Evolutionary conservation across 2,113 vertebrate genomes (phyloP).

Genomic region (Dipodomys stephensi): DNA sequence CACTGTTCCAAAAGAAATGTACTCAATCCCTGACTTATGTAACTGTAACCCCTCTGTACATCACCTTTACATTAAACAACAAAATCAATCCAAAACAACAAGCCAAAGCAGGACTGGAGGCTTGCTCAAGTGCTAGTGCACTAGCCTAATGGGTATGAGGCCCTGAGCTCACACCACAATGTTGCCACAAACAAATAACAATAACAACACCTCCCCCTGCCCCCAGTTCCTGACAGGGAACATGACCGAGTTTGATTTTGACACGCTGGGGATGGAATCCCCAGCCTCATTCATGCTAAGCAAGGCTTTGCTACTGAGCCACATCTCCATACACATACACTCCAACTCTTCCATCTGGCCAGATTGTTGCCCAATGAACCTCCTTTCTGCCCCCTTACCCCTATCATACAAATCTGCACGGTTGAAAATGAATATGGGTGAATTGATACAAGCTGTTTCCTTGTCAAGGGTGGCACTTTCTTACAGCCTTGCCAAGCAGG

Average conservation of each 20-base stretch:
- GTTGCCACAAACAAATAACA: no score
- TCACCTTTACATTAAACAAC: no score
- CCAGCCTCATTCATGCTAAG: not conserved
- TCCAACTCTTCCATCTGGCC: not conserved
- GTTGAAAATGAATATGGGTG: not conserved
- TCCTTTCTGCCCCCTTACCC: not conserved
- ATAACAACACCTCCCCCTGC: no score
- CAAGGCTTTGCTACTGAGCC: not conserved
- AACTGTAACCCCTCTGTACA: no score
- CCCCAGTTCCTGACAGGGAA: not conserved
- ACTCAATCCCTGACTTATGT: no score
- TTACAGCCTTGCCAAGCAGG: not conserved
- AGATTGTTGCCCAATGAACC: not conserved
- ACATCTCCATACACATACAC: not conserved
- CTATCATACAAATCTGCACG: conserved; percentile 11
- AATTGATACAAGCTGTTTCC: not conserved
- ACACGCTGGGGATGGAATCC: not conserved
- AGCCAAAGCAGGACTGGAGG: no score
- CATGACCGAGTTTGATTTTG: not conserved
- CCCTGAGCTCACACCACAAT: no score
- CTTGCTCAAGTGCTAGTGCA: no score
- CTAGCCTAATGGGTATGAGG: no score
- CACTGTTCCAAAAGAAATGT: no score
- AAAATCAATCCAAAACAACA: no score
- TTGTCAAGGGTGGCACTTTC: not conserved